Evolutionary conservation across 2,797 vertebrate genomes (phyloP).

Genomic region (Schizopygopsis malacanthus): DNA sequence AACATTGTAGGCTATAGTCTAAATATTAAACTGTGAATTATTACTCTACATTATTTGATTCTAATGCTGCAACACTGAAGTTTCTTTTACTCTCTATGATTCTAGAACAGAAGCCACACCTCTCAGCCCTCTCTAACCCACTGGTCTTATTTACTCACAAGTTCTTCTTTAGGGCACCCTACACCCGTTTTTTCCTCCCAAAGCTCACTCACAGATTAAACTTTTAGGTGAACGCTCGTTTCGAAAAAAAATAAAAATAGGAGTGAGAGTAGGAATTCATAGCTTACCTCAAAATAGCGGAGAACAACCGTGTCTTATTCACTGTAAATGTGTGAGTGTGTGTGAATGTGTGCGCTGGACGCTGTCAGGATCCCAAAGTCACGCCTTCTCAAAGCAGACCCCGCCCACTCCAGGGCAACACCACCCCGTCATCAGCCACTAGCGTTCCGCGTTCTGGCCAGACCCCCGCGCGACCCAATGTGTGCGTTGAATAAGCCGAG

Average conservation of each 20-base stretch:
- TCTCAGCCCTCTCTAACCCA: constrained; percentile 21
- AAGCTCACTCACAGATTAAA: background rate
- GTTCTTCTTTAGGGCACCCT: constrained; percentile 24
- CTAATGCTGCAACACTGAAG: background rate
- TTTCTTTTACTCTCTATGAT: background rate
- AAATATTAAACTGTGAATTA: background rate
- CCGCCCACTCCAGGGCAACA: constrained; percentile 44
- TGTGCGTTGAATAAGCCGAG: constrained; percentile 40
- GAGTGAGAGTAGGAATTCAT: background rate
- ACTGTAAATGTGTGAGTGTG: constrained; percentile 24
- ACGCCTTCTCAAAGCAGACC: background rate
- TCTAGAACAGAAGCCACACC: constrained; percentile 18
- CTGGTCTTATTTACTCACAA: constrained; percentile 38
- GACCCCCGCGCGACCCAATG: constrained; percentile 53
- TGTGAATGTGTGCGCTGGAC: constrained; percentile 4
- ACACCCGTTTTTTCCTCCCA: background rate
- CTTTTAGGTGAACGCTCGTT: background rate
- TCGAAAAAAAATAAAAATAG: background rate
- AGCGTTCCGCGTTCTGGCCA: constrained; percentile 40
- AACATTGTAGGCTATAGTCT: no score
- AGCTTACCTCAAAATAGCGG: constrained; percentile 29
- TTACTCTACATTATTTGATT: background rate
- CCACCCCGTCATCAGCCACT: constrained; percentile 56
- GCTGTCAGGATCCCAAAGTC: constrained; percentile 30
- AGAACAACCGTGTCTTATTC: constrained; percentile 27